These are phyloP conservation scores for Synanthedon myopaeformis DNA, from an alignment of 2,888 invertebrate genomes.

Conservation along the genomic window DNA sequence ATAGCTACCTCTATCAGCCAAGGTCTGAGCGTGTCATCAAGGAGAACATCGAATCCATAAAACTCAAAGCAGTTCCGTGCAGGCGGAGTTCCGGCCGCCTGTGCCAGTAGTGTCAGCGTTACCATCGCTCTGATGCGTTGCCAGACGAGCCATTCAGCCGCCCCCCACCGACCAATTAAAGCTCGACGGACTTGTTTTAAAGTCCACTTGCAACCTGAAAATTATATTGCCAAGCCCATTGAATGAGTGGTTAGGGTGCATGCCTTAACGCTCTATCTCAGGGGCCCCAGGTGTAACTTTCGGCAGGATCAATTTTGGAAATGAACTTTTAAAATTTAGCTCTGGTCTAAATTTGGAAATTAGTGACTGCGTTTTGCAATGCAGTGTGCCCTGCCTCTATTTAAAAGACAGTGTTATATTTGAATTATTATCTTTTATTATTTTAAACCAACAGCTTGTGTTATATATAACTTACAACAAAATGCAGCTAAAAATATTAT, in stretches of 20 bases:
- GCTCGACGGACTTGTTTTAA: conserved; percentile 82
- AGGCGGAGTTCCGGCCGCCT: conserved; percentile 76
- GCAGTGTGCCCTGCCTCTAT: not conserved
- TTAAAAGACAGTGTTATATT: conserved; percentile 6
- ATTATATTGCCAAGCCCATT: not conserved
- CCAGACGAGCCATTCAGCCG: conserved; percentile 84
- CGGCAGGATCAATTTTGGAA: too few relatives aligned
- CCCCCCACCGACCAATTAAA: conserved; percentile 72
- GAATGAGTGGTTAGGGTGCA: too few relatives aligned
- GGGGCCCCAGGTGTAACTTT: too few relatives aligned
- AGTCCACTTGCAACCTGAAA: conserved; percentile 87
- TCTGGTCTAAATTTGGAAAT: too few relatives aligned
- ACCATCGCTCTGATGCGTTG: conserved; percentile 80
- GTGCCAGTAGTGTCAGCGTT: conserved; percentile 81
- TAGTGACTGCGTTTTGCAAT: too few relatives aligned
- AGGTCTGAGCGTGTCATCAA: conserved; percentile 85
- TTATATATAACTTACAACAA: too few relatives aligned
- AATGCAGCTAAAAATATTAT: too few relatives aligned
- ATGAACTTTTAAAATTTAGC: too few relatives aligned
- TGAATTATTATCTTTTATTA: conserved; percentile 1
- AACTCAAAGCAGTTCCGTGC: conserved; percentile 87
- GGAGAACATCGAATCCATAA: conserved; percentile 91
- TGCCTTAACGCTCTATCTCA: too few relatives aligned
- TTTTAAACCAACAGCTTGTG: too few relatives aligned
- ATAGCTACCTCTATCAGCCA: conserved; percentile 85